These are phyloP conservation scores for Hydroisotoma schaefferi DNA, from an alignment of 2,888 invertebrate species.

Conservation along the genomic window DNA sequence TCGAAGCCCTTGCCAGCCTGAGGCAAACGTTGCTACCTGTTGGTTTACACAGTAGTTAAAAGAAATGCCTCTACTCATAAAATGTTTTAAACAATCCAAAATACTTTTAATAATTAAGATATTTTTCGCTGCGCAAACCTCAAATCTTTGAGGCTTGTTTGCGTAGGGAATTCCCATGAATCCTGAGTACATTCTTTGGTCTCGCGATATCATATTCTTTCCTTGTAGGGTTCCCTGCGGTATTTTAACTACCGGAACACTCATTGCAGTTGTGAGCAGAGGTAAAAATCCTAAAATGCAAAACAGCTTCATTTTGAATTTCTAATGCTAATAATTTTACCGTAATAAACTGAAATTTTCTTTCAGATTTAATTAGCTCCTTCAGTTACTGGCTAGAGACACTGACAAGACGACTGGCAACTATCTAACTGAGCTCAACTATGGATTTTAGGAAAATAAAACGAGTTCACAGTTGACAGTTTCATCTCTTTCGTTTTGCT, in stretches of 20 bases:
- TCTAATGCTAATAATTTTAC: too few relatives aligned
- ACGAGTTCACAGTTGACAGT: too few relatives aligned
- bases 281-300: neutral
- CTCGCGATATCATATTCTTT: slow-evolving; percentile 15
- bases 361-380: too few relatives aligned
- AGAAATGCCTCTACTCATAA: neutral
- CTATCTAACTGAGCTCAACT: too few relatives aligned
- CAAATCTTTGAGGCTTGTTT: slow-evolving; percentile 24
- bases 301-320: neutral
- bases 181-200: slow-evolving; percentile 18
- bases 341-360: too few relatives aligned
- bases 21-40: slow-evolving; percentile 24
- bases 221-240: slow-evolving; percentile 21
- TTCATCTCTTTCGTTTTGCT: too few relatives aligned
- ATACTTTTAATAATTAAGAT: neutral
- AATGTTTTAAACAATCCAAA: neutral
- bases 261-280: neutral
- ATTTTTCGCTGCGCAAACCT: slow-evolving; percentile 14
- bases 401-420: too few relatives aligned
- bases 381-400: neutral
- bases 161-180: slow-evolving; percentile 35
- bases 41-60: too few relatives aligned
- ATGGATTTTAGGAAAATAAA: too few relatives aligned
- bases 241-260: slow-evolving; percentile 11
- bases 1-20: slow-evolving; percentile 23